A percentile compares a stretch with the other conserved stretches of the same genome.
Evolutionary conservation across 1,140 invertebrate species (phyloP).

Genomic region (Glossosoma conforme): DNA sequence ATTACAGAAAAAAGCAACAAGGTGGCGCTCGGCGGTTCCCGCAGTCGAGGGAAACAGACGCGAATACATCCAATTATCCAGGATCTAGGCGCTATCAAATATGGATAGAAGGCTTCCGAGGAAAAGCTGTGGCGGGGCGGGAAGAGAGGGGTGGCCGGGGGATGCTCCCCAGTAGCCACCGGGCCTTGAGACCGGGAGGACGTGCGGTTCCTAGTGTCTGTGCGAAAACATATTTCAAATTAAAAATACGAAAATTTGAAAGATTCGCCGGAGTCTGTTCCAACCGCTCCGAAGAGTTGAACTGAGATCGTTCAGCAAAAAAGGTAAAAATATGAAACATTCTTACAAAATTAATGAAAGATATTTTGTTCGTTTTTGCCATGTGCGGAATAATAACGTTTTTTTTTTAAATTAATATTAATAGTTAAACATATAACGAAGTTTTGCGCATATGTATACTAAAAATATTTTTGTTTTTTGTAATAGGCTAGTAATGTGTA

Average conservation of each 20-base stretch:
- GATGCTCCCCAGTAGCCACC: slow-evolving; percentile 7
- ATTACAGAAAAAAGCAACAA: slow-evolving; percentile 1
- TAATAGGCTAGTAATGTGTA: too few species aligned
- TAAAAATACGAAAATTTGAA: neutral
- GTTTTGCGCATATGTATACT: too few species aligned
- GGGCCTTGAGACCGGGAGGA: slow-evolving; percentile 5
- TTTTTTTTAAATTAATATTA: too few species aligned
- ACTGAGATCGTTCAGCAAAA: neutral
- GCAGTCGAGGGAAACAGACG: slow-evolving; percentile 3
- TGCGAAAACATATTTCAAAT: neutral
- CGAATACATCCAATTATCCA: slow-evolving; percentile 8
- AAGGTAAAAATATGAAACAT: neutral
- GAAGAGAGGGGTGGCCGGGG: slow-evolving; percentile 2
- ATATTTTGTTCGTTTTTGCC: too few species aligned
- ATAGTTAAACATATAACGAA: too few species aligned
- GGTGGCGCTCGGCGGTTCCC: neutral
- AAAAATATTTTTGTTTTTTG: too few species aligned
- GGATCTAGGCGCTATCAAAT: slow-evolving; percentile 10
- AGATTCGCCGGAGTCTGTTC: neutral
- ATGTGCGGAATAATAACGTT: too few species aligned
- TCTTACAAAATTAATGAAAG: too few species aligned
- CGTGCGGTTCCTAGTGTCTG: slow-evolving; percentile 1
- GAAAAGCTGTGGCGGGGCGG: neutral
- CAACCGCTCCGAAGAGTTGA: neutral
- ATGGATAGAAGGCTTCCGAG: slow-evolving; percentile 5